A percentile compares a stretch with the other conserved stretches of the same genome.
phyloP scores from a whole-genome alignment of 2,113 vertebrate genomes.

The Antigone vipio region DNA sequence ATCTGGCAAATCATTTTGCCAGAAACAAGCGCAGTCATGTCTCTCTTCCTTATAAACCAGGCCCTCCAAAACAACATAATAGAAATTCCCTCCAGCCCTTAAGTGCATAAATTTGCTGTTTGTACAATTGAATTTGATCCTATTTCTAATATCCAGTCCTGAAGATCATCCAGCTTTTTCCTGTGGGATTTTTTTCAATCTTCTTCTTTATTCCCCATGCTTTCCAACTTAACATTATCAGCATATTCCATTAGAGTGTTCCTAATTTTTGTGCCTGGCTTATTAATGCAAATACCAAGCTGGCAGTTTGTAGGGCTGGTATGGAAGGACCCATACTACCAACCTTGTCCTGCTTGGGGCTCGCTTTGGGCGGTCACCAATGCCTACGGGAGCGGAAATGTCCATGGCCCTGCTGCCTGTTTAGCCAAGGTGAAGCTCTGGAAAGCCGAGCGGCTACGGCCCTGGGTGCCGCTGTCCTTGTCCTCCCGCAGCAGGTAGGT shows the following conservation, averaged over 20 bases:
- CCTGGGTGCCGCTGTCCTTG: neutral
- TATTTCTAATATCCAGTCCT: neutral
- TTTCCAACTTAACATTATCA: neutral
- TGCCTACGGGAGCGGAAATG: neutral
- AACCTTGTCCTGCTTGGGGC: neutral
- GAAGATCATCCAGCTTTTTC: neutral
- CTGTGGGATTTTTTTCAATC: neutral
- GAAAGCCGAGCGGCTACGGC: neutral
- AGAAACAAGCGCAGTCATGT: neutral
- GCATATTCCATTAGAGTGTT: neutral
- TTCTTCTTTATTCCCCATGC: neutral
- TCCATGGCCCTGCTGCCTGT: neutral
- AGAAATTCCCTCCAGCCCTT: conserved; percentile 16
- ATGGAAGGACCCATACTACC: neutral
- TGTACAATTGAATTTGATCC: neutral
- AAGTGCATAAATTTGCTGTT: conserved; percentile 39
- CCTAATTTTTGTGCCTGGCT: neutral
- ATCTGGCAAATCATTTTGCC: conserved; percentile 28
- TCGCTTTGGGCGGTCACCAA: neutral
- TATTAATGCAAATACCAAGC: neutral
- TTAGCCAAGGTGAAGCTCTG: neutral
- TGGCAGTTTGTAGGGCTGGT: neutral
- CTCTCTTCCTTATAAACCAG: neutral
- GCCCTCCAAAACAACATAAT: neutral
- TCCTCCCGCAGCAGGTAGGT: neutral